Evolutionary conservation across 2,888 invertebrate genomes (phyloP).

Genomic region (Isoperla grammatica): DNA sequence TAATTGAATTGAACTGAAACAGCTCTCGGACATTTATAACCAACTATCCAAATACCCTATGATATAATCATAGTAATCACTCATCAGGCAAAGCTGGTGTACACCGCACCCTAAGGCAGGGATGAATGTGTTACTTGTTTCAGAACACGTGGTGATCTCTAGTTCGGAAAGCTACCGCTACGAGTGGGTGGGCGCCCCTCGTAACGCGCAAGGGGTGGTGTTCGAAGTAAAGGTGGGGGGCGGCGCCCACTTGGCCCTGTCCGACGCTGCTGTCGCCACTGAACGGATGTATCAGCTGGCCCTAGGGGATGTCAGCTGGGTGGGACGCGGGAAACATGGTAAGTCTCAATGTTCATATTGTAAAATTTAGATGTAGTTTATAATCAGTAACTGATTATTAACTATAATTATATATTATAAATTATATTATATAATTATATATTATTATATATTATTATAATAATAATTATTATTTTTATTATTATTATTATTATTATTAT

Average conservation of each 20-base stretch:
- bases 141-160: conserved; percentile 60
- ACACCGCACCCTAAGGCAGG: too few relatives aligned
- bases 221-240: conserved; percentile 53
- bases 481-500: too few relatives aligned
- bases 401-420: too few relatives aligned
- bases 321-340: conserved; percentile 62
- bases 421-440: neutral
- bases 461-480: too few relatives aligned
- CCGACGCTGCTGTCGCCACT: conserved; percentile 49
- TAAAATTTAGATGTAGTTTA: too few relatives aligned
- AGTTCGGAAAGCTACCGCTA: conserved; percentile 57
- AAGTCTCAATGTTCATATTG: conserved; percentile 29
- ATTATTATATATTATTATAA: neutral
- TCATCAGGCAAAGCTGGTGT: too few relatives aligned
- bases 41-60: too few relatives aligned
- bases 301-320: conserved; percentile 55
- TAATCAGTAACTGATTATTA: too few relatives aligned
- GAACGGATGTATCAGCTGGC: conserved; percentile 59
- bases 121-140: too few relatives aligned
- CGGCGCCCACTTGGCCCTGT: conserved; percentile 55
- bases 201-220: conserved; percentile 57
- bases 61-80: too few relatives aligned
- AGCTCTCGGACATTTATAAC: too few relatives aligned
- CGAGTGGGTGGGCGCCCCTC: conserved; percentile 59
- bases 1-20: too few relatives aligned